Evolutionary conservation across 2,113 vertebrate species (phyloP).

Genomic region (Ptychochromis oligacanthus): DNA sequence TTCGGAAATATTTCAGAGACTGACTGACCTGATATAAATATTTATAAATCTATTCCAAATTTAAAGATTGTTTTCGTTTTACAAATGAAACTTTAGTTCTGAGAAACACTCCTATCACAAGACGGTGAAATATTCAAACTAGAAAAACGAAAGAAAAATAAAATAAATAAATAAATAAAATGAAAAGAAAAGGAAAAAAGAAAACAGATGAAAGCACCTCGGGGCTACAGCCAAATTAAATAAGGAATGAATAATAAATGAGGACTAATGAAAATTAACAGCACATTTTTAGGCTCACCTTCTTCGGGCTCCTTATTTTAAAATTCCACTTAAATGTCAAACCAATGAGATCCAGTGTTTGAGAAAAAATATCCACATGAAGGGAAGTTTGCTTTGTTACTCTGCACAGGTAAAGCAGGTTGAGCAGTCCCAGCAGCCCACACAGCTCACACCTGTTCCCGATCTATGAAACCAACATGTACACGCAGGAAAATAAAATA

Average conservation of each 20-base stretch:
- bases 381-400: not conserved
- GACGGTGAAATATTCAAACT: not conserved
- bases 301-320: slow-evolving; percentile 2
- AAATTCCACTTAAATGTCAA: slow-evolving; percentile 26
- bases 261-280: not conserved
- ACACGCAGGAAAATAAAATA: not conserved
- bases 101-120: not conserved
- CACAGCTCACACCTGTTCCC: not conserved
- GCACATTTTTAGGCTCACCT: slow-evolving; percentile 53
- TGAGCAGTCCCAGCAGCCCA: not conserved
- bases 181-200: not conserved
- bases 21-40: too few relatives aligned
- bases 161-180: too few relatives aligned
- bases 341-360: slow-evolving; percentile 26
- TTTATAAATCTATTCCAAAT: not conserved
- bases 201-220: too few relatives aligned
- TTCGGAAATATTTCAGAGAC: too few relatives aligned
- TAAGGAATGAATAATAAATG: not conserved
- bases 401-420: not conserved
- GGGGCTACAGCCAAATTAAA: too few relatives aligned
- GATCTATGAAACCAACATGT: not conserved
- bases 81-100: too few relatives aligned
- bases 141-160: accelerated
- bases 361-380: slow-evolving; percentile 65
- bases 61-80: not conserved